These are phyloP conservation scores for Dynastes grantii DNA, from an alignment of 2,888 invertebrate species.

Conservation along the genomic window DNA sequence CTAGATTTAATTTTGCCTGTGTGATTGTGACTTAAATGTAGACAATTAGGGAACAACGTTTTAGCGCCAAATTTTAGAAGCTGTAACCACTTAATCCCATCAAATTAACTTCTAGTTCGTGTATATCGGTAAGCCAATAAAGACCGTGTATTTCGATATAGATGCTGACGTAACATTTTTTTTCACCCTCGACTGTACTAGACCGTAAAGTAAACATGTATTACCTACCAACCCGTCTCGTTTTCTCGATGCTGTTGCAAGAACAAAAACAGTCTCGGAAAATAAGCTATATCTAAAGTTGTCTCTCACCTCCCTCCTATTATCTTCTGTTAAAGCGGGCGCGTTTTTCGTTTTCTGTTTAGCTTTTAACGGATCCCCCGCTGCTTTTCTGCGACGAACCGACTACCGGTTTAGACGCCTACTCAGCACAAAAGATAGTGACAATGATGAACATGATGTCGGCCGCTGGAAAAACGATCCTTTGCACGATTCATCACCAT, in stretches of 20 bases:
- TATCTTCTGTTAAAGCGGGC: slow-evolving; percentile 18
- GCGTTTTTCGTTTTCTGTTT: slow-evolving; percentile 55
- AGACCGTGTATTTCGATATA: background rate
- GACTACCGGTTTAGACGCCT: slow-evolving; percentile 94
- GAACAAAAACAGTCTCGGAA: slow-evolving; percentile 5
- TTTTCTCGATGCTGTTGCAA: slow-evolving; percentile 4
- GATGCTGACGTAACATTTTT: background rate
- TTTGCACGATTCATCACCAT: slow-evolving; percentile 97
- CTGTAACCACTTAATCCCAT: too few relatives aligned
- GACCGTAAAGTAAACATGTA: slow-evolving; percentile 13
- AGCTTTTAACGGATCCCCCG: slow-evolving; percentile 91
- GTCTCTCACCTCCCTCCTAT: slow-evolving; percentile 6
- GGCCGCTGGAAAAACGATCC: slow-evolving; percentile 85
- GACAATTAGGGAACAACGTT: too few relatives aligned
- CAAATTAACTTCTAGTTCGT: too few relatives aligned
- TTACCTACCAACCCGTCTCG: background rate
- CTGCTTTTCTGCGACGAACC: slow-evolving; percentile 97
- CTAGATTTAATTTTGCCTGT: too few relatives aligned
- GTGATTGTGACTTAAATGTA: too few relatives aligned
- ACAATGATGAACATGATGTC: slow-evolving; percentile 81
- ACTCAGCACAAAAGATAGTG: slow-evolving; percentile 90
- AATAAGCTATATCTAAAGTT: slow-evolving; percentile 11
- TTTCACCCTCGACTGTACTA: background rate
- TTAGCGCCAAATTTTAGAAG: too few relatives aligned
- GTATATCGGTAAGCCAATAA: too few relatives aligned